phyloP scores from a whole-genome alignment of 2,888 invertebrate species.

The Phortica magna region DNA sequence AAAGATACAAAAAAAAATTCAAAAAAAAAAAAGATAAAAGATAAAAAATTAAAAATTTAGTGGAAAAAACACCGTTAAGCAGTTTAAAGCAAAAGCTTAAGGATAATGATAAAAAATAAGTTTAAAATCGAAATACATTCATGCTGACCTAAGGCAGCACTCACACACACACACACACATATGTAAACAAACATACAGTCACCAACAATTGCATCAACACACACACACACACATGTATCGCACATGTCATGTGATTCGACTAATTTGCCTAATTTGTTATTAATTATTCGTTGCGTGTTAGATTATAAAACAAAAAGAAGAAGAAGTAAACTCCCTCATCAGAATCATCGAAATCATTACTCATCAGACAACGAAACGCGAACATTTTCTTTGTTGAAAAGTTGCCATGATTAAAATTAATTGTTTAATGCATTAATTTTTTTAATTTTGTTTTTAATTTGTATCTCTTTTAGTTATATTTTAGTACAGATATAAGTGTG shows the following conservation, averaged over 20 bases:
- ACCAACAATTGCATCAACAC: slow-evolving; percentile 15
- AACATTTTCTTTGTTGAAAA: slow-evolving; percentile 19
- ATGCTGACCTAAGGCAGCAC: not conserved
- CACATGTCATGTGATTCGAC: too few species aligned
- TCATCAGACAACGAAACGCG: slow-evolving; percentile 13
- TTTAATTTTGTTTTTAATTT: slow-evolving; percentile 9
- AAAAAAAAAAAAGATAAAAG: slow-evolving; percentile 31
- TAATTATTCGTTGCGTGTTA: too few species aligned
- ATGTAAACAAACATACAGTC: slow-evolving; percentile 29
- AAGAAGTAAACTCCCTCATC: slow-evolving; percentile 18
- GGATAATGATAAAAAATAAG: not conserved
- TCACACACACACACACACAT: not conserved
- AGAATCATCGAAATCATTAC: slow-evolving; percentile 14
- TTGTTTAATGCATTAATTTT: slow-evolving; percentile 1
- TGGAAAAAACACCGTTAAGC: not conserved
- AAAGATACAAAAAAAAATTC: slow-evolving; percentile 38
- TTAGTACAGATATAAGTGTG: not conserved
- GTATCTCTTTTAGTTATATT: not conserved
- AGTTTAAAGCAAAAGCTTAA: not conserved
- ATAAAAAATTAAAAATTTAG: slow-evolving; percentile 31
- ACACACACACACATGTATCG: slow-evolving; percentile 37
- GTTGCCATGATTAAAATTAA: slow-evolving; percentile 25
- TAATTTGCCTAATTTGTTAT: not conserved
- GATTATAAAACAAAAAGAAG: too few species aligned
- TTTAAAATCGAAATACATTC: not conserved